A percentile compares a stretch with the other conserved stretches of the same genome.
Conservation (phyloP, 2,888 invertebrate genomes). For the Lomographa bimaculata region DNA sequence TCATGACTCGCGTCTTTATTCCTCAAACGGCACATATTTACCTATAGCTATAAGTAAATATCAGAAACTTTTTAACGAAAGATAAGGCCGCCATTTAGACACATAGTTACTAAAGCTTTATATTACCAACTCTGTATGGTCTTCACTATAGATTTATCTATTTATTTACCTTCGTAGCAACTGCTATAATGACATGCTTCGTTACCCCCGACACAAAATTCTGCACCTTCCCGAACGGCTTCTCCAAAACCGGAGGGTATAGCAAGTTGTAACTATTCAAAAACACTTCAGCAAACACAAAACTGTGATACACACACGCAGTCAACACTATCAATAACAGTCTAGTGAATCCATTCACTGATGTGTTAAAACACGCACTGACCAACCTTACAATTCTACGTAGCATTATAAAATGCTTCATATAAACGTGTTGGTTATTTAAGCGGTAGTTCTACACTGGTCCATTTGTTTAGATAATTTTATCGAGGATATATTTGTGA, state of each 20-base stretch:
- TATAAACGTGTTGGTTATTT: slow-evolving; percentile 21
- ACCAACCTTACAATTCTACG: slow-evolving; percentile 40
- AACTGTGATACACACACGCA: slow-evolving; percentile 64
- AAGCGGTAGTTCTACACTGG: slow-evolving; percentile 10
- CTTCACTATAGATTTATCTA: no score
- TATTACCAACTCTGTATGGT: no score
- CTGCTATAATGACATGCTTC: slow-evolving; percentile 37
- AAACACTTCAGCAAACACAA: slow-evolving; percentile 68
- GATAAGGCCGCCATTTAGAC: no score
- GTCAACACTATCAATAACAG: slow-evolving; percentile 60
- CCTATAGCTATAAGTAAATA: no score
- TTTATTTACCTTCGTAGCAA: slow-evolving; percentile 61
- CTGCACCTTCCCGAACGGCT: slow-evolving; percentile 41
- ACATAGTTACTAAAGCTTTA: no score
- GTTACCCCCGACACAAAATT: slow-evolving; percentile 33
- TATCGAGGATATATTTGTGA: neutral
- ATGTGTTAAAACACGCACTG: slow-evolving; percentile 52
- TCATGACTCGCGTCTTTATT: no score
- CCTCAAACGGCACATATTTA: no score
- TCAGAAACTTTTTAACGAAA: no score
- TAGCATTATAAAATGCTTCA: slow-evolving; percentile 52
- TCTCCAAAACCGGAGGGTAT: slow-evolving; percentile 63
- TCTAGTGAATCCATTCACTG: slow-evolving; percentile 56
- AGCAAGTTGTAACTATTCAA: slow-evolving; percentile 63
- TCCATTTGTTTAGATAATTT: slow-evolving; percentile 1